Percentiles rank a stretch among this genome's conserved stretches.
Conservation (phyloP, 1,140 invertebrate genomes). For the Telenomus remus region DNA sequence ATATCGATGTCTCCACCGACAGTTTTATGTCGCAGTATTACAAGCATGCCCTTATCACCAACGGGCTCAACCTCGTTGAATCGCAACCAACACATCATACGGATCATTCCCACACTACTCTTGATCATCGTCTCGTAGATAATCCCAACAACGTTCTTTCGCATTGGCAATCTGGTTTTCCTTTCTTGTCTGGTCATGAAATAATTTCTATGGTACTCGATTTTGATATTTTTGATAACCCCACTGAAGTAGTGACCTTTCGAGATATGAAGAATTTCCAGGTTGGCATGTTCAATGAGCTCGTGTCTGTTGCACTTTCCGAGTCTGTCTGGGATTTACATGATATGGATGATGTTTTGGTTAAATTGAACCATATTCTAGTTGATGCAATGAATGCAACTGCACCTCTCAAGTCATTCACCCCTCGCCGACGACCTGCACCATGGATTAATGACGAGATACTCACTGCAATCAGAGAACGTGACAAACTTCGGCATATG, state of each 20-base stretch:
- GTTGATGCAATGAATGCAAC: neutral
- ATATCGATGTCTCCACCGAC: neutral
- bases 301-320: too few relatives aligned
- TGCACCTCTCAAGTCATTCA: neutral
- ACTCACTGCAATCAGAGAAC: neutral
- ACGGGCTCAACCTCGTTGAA: neutral
- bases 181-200: slow-evolving; percentile 11
- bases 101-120: neutral
- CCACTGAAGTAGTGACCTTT: too few relatives aligned
- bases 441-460: neutral
- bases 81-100: slow-evolving; percentile 3
- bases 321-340: too few relatives aligned
- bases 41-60: neutral
- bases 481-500: neutral
- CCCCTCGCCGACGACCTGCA: neutral
- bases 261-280: too few relatives aligned
- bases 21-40: neutral
- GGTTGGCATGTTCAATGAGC: too few relatives aligned
- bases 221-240: neutral
- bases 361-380: too few relatives aligned
- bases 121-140: slow-evolving; percentile 1
- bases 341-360: too few relatives aligned
- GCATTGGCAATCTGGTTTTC: neutral
- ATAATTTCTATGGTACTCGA: neutral
- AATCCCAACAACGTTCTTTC: neutral